Base-by-base conservation (phyloP, 2,113 vertebrate genomes). In the Pogona vitticeps region DNA sequence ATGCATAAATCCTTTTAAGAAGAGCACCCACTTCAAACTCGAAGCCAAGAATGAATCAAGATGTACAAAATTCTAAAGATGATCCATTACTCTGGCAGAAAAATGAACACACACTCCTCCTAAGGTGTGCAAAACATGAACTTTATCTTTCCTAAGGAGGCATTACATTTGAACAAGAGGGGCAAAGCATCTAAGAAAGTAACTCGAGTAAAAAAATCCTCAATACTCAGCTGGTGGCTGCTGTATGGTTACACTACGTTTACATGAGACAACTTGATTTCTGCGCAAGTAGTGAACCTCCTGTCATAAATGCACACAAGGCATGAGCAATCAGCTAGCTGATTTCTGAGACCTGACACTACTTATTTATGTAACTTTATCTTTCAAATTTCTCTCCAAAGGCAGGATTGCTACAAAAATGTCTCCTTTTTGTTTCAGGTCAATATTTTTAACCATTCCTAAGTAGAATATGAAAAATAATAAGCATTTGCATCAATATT, bases 1-100 rank as follows among this genome's bases (percentile, higher is more conserved):
- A 97, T 98, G 98, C 98, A 99, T 97, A 99, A 98, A 99, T 98
- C 98, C 97, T 97, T 98, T 98, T 98, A 87, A 98, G 98, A 98
- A 98, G 97, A 97, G 96, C 96, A 97, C 97, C 97, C 97, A 98
- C 97, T 98, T 98, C 97, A 97, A 97, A 98, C 98, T 96, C 88
- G 94, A 96, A 94, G 95, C 96, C 96, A 96, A 90, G 95, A 97
- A 96, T 95, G 97, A 97, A 98, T 97, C 97, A 97, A 97, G 96
- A 97, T 96, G 96, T 96, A 97, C 96, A 97, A 95, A 97, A 97
- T 96, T 94, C 91, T 86, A 97, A 95, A 96, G 97, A 95, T 97
- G 98, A 98, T 98, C 98, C 97, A 98, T 98, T 98, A 97, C 95
- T 97, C 95, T 95, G 96, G 95, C 94, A 96, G 94, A 96, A 97